phyloP scores from a whole-genome alignment of 1,140 invertebrate species.

The Hesperophylax magnus region DNA sequence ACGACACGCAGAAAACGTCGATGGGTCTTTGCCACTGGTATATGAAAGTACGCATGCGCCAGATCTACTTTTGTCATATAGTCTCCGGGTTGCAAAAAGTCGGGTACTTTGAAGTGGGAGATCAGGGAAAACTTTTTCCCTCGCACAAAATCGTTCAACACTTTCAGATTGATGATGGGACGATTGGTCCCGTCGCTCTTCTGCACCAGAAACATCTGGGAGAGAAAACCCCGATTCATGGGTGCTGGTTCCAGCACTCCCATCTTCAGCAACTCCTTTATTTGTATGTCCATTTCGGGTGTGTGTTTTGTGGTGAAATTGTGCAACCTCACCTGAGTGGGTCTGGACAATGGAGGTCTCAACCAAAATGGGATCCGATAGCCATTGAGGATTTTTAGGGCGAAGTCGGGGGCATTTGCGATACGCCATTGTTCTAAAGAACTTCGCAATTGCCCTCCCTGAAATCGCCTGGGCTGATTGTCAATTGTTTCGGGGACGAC shows the following conservation, averaged over 20 bases:
- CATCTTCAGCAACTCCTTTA: too few species aligned
- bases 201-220: too few species aligned
- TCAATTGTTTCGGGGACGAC: too few species aligned
- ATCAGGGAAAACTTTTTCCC: slow-evolving; percentile 49
- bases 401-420: slow-evolving; percentile 49
- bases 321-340: not conserved
- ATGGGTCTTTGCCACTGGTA: not conserved
- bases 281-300: too few species aligned
- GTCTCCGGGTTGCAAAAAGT: slow-evolving; percentile 56
- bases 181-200: too few species aligned
- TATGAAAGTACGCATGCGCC: slow-evolving; percentile 18
- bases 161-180: too few species aligned
- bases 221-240: too few species aligned
- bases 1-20: not conserved
- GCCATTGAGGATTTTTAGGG: slow-evolving; percentile 56
- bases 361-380: slow-evolving; percentile 55
- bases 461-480: too few species aligned
- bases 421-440: slow-evolving; percentile 49
- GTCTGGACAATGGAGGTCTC: slow-evolving; percentile 52
- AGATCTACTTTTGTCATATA: too few species aligned
- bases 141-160: slow-evolving; percentile 38
- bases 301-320: too few species aligned
- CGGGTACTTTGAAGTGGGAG: slow-evolving; percentile 51
- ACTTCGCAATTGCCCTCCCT: not conserved
- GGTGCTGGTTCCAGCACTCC: too few species aligned